Percentiles rank a stretch among this genome's conserved stretches.
These are phyloP conservation scores for Procavia capensis DNA, from an alignment of 2,113 vertebrate genomes.

Conservation along the genomic window DNA sequence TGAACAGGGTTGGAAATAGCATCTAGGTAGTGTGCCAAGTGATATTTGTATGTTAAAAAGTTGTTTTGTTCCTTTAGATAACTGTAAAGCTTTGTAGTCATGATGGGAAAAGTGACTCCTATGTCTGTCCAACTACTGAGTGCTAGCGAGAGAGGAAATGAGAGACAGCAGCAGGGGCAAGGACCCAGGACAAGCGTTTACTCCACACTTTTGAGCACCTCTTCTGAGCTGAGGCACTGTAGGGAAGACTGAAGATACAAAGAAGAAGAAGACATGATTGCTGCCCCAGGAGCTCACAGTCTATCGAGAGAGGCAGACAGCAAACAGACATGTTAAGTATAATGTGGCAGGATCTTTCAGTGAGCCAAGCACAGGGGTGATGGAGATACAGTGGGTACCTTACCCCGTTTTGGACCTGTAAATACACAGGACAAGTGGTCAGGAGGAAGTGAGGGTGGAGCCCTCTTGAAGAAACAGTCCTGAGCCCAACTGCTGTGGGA, in stretches of 20 bases:
- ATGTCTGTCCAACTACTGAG: not conserved
- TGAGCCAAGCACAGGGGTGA: not conserved
- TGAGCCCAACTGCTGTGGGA: not conserved
- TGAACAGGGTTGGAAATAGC: not conserved
- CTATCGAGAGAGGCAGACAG: not conserved
- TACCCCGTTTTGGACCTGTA: not conserved
- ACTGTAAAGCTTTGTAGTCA: not conserved
- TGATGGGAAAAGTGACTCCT: not conserved
- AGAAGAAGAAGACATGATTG: not conserved
- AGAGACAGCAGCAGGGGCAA: not conserved
- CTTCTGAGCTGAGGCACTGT: not conserved
- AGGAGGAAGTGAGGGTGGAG: not conserved
- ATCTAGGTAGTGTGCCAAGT: not conserved
- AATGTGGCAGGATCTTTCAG: not conserved
- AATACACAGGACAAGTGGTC: not conserved
- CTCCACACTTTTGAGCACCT: not conserved
- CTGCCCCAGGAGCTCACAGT: not conserved
- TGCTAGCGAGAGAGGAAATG: not conserved
- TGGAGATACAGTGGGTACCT: not conserved
- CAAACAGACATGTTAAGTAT: not conserved
- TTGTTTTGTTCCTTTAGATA: not conserved
- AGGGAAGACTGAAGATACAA: not conserved
- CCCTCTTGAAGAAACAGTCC: not conserved
- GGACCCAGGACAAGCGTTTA: not conserved
- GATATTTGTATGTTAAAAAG: not conserved